phyloP scores from a whole-genome alignment of 1,140 invertebrate species.

The Hermatobates lingyangjiaoensis region DNA sequence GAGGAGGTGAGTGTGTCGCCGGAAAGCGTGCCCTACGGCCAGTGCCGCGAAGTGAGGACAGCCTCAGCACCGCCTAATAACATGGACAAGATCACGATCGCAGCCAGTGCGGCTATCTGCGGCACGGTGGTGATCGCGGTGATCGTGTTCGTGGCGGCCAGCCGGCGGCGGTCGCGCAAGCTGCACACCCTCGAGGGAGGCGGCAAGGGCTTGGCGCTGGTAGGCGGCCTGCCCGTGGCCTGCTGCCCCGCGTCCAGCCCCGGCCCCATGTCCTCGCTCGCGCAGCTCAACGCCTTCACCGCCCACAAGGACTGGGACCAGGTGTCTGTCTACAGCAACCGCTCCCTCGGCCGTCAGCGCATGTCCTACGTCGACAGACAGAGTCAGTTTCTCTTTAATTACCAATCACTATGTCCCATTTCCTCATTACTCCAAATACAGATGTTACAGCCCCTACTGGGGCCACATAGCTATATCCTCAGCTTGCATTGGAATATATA shows the following conservation, averaged over 20 bases:
- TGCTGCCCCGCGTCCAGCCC: slow-evolving; percentile 55
- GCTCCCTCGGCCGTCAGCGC: slow-evolving; percentile 67
- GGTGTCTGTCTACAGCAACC: slow-evolving; percentile 72
- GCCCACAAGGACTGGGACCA: slow-evolving; percentile 84
- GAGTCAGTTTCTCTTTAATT: slow-evolving; percentile 20
- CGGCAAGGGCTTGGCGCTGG: slow-evolving; percentile 37
- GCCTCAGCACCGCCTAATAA: slow-evolving; percentile 60
- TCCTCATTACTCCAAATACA: no score
- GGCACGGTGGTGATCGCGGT: slow-evolving; percentile 77
- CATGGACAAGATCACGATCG: slow-evolving; percentile 88
- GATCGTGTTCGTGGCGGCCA: slow-evolving; percentile 70
- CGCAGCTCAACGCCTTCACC: slow-evolving; percentile 55
- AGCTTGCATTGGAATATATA: no score
- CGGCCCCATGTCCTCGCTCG: slow-evolving; percentile 59
- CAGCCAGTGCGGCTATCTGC: slow-evolving; percentile 78
- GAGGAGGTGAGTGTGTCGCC: slow-evolving; percentile 71
- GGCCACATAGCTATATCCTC: no score
- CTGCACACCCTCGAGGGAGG: slow-evolving; percentile 45
- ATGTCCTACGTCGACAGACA: slow-evolving; percentile 55
- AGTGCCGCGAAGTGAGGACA: slow-evolving; percentile 74
- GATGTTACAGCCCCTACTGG: slow-evolving; percentile 1
- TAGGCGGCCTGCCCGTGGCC: slow-evolving; percentile 45
- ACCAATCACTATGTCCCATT: slow-evolving; percentile 3
- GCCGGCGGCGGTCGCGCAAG: slow-evolving; percentile 38
- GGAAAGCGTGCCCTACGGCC: slow-evolving; percentile 62